These are phyloP conservation scores for Operophtera brumata DNA, from an alignment of 2,888 invertebrate genomes.

Conservation along the genomic window DNA sequence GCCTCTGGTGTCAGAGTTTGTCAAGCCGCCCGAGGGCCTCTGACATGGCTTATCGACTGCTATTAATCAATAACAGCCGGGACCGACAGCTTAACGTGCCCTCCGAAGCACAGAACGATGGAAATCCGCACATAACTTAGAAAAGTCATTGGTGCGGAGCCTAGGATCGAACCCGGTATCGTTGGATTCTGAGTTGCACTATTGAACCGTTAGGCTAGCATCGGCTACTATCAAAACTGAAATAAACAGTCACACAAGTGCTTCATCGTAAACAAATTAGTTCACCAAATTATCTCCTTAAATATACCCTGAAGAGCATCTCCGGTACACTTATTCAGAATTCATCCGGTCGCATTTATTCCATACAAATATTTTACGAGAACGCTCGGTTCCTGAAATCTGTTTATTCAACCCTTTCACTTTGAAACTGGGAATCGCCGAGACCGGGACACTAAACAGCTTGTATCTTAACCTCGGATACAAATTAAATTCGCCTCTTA, in stretches of 20 bases:
- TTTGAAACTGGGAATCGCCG: conserved; percentile 40
- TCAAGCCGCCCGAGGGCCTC: no score
- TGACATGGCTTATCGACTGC: no score
- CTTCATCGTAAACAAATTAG: conserved; percentile 9
- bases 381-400: conserved; percentile 36
- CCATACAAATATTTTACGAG: conserved; percentile 42
- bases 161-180: no score
- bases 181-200: no score
- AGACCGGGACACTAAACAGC: conserved; percentile 50
- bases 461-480: conserved; percentile 55
- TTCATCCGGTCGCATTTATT: conserved; percentile 23
- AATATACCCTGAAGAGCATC: conserved; percentile 12
- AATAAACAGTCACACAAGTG: neutral
- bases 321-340: conserved; percentile 17
- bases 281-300: conserved; percentile 7
- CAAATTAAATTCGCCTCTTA: conserved; percentile 47
- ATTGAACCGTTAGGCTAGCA: no score
- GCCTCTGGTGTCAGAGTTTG: no score
- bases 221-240: no score
- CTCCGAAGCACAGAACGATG: no score
- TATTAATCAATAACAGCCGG: no score
- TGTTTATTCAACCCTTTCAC: conserved; percentile 40
- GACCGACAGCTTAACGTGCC: no score
- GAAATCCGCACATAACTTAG: no score
- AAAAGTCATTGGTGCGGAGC: no score